Conservation (phyloP, 2,113 vertebrate genomes). For the Pangasianodon gigas region DNA sequence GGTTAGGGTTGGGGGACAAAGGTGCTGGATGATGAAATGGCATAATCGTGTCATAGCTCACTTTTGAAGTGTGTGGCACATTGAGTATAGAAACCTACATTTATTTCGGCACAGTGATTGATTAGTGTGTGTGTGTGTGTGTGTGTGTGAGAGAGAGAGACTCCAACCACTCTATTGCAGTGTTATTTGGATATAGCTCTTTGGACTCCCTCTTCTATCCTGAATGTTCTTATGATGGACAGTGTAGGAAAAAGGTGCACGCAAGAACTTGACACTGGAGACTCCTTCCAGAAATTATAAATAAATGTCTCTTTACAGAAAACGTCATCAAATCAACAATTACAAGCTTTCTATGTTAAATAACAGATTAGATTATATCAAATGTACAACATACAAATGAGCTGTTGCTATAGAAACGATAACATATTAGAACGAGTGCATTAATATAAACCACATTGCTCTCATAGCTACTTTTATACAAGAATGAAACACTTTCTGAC, state of each 20-base stretch:
- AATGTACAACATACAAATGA: not conserved
- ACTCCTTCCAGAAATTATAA: not conserved
- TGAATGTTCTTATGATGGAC: no score
- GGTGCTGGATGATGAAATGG: constrained; percentile 20
- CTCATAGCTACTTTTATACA: no score
- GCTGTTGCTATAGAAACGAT: not conserved
- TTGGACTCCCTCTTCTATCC: not conserved
- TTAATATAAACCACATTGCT: no score
- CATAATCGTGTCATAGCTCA: not conserved
- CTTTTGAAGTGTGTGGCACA: constrained; percentile 1
- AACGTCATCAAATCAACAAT: not conserved
- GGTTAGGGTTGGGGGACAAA: not conserved
- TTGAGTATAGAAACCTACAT: constrained; percentile 2
- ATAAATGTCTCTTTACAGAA: not conserved
- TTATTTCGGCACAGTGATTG: constrained; percentile 18
- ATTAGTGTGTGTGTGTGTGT: not conserved
- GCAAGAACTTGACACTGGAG: not conserved
- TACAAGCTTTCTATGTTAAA: not conserved
- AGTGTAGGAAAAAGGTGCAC: not conserved
- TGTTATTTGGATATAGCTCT: not conserved
- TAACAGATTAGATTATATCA: not conserved
- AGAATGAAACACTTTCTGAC: no score
- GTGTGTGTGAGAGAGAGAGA: not conserved
- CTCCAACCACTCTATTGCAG: not conserved
- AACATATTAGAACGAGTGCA: not conserved